A percentile compares a stretch with the other conserved stretches of the same genome.
These are phyloP conservation scores for Oscarella lobularis DNA, from an alignment of 37 sponge, comb jelly and placozoan species.

Conservation along the genomic window DNA sequence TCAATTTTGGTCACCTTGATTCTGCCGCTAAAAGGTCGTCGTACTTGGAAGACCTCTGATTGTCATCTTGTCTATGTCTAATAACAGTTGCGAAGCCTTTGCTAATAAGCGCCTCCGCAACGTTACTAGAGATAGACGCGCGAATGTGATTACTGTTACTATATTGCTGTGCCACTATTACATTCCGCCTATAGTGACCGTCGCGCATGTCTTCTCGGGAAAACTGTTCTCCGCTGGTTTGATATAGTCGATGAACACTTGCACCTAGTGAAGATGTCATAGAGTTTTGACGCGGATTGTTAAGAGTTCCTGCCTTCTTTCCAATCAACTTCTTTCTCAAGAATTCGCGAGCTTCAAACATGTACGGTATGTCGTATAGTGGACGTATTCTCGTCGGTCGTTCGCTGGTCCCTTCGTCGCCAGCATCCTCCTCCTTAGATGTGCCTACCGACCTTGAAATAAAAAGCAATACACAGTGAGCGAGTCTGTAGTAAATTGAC, in stretches of 20 bases:
- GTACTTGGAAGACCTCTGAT: constrained; percentile 73
- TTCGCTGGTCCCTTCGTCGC: too few species aligned
- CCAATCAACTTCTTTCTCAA: constrained; percentile 88
- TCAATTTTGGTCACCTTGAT: constrained; percentile 12
- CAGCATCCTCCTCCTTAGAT: too few species aligned
- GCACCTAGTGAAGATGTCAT: constrained; percentile 35
- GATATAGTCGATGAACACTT: constrained; percentile 83
- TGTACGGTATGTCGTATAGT: constrained; percentile 92
- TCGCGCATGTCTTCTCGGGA: constrained; percentile 81
- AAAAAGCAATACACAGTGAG: too few species aligned
- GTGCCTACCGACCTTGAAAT: too few species aligned
- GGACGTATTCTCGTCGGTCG: too few species aligned
- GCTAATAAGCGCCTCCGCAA: constrained; percentile 91
- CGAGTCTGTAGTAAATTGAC: too few species aligned
- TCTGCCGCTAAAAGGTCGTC: constrained; percentile 84
- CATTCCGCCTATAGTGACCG: constrained; percentile 63
- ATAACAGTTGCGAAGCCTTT: constrained; percentile 74
- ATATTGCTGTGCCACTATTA: too few species aligned
- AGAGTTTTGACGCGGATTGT: neutral
- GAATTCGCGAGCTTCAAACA: constrained; percentile 98
- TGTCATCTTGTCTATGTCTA: constrained; percentile 78
- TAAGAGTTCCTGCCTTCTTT: constrained; percentile 43
- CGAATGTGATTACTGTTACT: too few species aligned
- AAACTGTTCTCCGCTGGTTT: constrained; percentile 84
- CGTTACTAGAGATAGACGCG: constrained; percentile 39